A percentile compares a stretch with the other conserved stretches of the same genome.
These are phyloP conservation scores for Morelia viridis DNA, from an alignment of 2,797 vertebrate species.

Conservation along the genomic window DNA sequence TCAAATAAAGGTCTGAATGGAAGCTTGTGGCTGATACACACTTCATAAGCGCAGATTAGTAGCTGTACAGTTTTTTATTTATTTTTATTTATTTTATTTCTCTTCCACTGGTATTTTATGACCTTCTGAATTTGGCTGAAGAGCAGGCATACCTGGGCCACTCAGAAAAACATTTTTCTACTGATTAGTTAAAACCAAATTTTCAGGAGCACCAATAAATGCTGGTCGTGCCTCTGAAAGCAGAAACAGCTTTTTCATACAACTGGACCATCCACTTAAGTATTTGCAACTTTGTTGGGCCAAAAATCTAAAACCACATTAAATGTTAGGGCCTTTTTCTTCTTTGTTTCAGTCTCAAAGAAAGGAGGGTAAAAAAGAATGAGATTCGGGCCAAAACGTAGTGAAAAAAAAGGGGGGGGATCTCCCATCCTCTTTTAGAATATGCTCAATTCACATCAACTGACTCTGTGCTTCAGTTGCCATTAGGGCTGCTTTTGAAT, in stretches of 20 bases:
- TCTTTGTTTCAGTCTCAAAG: neutral
- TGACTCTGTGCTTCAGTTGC: neutral
- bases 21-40: neutral
- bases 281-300: neutral
- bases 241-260: neutral
- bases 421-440: neutral
- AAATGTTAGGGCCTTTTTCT: neutral
- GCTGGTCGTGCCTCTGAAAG: neutral
- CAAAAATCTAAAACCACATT: neutral
- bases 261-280: conserved; percentile 3
- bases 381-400: neutral
- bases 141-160: fast-evolving
- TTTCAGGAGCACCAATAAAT: conserved; percentile 15
- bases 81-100: too few relatives aligned
- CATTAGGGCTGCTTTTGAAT: neutral
- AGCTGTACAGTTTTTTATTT: neutral
- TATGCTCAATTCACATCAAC: neutral
- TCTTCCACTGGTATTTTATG: too few relatives aligned
- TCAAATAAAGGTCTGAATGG: neutral
- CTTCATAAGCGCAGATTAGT: too few relatives aligned
- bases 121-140: neutral
- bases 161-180: neutral
- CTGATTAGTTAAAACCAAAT: neutral
- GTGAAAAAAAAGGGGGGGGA: too few relatives aligned
- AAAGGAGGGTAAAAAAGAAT: neutral